Percentiles rank a stretch among this genome's conserved stretches.
Conservation (phyloP, 2,888 invertebrate genomes). For the Synanthedon andrenaeformis region DNA sequence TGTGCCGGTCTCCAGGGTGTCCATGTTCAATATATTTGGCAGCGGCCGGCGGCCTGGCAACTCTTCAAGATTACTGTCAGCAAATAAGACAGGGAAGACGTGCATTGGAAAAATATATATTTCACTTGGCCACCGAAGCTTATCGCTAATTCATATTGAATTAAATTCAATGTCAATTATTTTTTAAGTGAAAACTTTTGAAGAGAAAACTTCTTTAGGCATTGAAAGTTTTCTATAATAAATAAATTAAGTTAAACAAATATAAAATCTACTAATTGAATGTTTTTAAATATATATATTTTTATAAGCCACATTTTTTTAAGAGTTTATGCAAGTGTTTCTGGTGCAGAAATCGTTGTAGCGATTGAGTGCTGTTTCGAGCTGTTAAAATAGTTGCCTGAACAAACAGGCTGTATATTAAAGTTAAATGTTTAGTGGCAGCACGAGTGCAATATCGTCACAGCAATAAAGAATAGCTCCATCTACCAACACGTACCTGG, state of each 20-base stretch:
- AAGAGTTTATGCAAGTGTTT: no score
- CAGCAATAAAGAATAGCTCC: not conserved
- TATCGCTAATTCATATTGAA: not conserved
- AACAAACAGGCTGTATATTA: not conserved
- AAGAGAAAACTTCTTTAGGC: no score
- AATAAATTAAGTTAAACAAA: no score
- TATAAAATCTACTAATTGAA: no score
- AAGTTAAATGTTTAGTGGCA: not conserved
- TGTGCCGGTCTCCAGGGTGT: slow-evolving; percentile 45
- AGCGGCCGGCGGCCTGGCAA: slow-evolving; percentile 28
- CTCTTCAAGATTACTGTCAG: slow-evolving; percentile 57
- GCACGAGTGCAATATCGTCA: not conserved
- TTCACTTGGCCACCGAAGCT: slow-evolving; percentile 28
- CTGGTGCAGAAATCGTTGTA: no score
- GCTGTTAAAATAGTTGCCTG: no score
- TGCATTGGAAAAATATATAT: slow-evolving; percentile 37
- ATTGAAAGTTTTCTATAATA: no score
- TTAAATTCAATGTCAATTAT: not conserved
- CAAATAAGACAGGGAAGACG: slow-evolving; percentile 44
- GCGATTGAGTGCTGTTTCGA: no score
- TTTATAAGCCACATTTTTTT: no score
- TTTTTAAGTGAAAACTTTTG: no score
- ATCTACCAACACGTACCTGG: not conserved
- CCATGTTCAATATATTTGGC: slow-evolving; percentile 47
- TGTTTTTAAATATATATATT: no score